A percentile compares a stretch with the other conserved stretches of the same genome.
Evolutionary conservation across 2,888 invertebrate species (phyloP).

Genomic region (Heliconius charithonia): DNA sequence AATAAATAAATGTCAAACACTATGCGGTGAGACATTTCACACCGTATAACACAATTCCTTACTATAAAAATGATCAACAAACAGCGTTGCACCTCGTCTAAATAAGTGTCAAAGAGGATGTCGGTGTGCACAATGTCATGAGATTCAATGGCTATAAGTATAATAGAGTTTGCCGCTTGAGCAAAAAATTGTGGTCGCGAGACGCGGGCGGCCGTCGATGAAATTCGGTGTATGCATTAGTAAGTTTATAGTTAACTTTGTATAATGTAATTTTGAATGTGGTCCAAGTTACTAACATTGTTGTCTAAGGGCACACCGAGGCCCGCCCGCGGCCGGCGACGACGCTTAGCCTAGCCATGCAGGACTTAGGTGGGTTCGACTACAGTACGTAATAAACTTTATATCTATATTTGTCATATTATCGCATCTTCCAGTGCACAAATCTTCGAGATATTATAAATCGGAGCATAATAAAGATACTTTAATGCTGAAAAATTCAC

Average conservation of each 20-base stretch:
- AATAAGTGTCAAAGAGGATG: conserved; percentile 55
- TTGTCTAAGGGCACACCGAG: neutral
- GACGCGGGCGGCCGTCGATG: conserved; percentile 5
- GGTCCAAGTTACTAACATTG: neutral
- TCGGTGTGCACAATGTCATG: conserved; percentile 77
- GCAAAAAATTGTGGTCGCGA: conserved; percentile 77
- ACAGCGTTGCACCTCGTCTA: conserved; percentile 80
- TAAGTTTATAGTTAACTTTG: neutral
- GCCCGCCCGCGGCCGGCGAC: conserved; percentile 32
- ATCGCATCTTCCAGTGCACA: conserved; percentile 65
- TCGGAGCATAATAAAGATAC: conserved; percentile 57
- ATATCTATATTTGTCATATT: conserved; percentile 64
- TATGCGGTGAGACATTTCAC: conserved; percentile 80
- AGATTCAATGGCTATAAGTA: conserved; percentile 78
- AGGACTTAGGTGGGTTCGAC: conserved; percentile 70
- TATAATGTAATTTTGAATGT: neutral
- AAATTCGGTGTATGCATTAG: neutral
- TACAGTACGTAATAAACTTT: conserved; percentile 67
- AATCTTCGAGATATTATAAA: conserved; percentile 58
- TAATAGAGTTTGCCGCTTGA: conserved; percentile 78
- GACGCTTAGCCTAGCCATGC: conserved; percentile 71
- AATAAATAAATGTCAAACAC: conserved; percentile 83
- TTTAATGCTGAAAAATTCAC: conserved; percentile 68
- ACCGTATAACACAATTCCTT: conserved; percentile 82
- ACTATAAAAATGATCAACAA: conserved; percentile 83